Conservation (phyloP, 2,888 invertebrate genomes). For the Charanyca ferruginea region DNA sequence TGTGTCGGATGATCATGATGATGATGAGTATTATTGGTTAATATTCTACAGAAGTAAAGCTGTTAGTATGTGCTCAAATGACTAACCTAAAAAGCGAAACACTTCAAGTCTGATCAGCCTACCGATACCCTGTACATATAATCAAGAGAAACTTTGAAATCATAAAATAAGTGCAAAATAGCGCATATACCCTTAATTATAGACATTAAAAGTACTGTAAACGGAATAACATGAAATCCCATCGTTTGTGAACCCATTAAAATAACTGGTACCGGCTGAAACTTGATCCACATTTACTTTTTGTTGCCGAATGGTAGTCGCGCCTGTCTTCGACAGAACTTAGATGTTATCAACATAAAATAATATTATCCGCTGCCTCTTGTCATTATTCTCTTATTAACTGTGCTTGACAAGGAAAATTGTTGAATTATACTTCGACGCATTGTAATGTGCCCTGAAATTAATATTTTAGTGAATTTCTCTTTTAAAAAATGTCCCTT, state of each 20-base stretch:
- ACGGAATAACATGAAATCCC: constrained; percentile 56
- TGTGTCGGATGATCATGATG: too few species aligned
- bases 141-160: constrained; percentile 6
- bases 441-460: constrained; percentile 30
- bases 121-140: constrained; percentile 1
- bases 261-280: constrained; percentile 66
- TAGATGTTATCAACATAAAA: constrained; percentile 72
- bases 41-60: background rate
- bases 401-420: constrained; percentile 44
- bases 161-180: constrained; percentile 36
- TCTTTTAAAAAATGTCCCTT: constrained; percentile 7
- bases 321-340: constrained; percentile 64
- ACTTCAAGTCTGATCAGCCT: constrained; percentile 1
- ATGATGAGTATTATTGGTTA: too few species aligned
- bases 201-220: constrained; percentile 47
- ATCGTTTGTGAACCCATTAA: constrained; percentile 66
- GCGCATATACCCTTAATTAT: constrained; percentile 30
- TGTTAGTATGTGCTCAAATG: background rate
- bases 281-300: constrained; percentile 67
- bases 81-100: constrained; percentile 19
- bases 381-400: constrained; percentile 43
- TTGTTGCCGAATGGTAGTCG: constrained; percentile 65
- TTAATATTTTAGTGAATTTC: constrained; percentile 26
- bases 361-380: constrained; percentile 57
- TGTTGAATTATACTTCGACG: constrained; percentile 48